Evolutionary conservation across 1,140 invertebrate genomes (phyloP).

Genomic region (Heterodera schachtii): DNA sequence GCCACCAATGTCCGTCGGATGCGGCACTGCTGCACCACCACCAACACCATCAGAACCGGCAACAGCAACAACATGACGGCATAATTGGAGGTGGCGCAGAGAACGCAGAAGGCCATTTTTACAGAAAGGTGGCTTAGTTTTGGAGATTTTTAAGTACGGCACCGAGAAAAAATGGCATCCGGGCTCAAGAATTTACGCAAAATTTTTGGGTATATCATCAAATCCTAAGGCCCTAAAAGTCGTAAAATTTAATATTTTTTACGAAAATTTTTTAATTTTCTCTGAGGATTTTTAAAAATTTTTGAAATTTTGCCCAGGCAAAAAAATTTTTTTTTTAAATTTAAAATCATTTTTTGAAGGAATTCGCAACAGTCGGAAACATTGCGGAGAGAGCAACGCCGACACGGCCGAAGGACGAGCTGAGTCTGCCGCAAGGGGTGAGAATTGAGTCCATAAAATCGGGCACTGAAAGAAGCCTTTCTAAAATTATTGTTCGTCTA

Average conservation of each 20-base stretch:
- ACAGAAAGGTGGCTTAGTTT: constrained; percentile 4
- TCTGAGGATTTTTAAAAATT: too few relatives aligned
- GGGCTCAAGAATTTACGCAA: too few relatives aligned
- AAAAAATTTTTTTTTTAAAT: too few relatives aligned
- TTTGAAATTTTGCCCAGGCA: too few relatives aligned
- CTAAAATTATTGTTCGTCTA: too few relatives aligned
- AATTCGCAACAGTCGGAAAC: constrained; percentile 25
- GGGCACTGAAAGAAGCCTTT: background rate
- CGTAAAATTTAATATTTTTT: too few relatives aligned
- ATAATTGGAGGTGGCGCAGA: too few relatives aligned
- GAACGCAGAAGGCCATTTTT: background rate
- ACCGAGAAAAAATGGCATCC: too few relatives aligned
- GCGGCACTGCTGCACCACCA: background rate
- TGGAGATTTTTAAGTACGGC: background rate
- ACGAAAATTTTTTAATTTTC: too few relatives aligned
- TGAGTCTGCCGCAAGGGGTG: constrained; percentile 12
- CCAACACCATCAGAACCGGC: background rate
- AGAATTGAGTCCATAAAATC: background rate
- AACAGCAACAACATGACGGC: background rate
- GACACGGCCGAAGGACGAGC: constrained; percentile 10
- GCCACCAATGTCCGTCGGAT: background rate
- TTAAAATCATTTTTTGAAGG: background rate
- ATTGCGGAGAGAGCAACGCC: constrained; percentile 15
- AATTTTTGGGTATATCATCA: too few relatives aligned
- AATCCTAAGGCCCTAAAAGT: too few relatives aligned